Percentiles rank a stretch among this genome's conserved stretches.
Evolutionary conservation across 1,140 invertebrate genomes (phyloP).

Genomic region (Musca domestica): DNA sequence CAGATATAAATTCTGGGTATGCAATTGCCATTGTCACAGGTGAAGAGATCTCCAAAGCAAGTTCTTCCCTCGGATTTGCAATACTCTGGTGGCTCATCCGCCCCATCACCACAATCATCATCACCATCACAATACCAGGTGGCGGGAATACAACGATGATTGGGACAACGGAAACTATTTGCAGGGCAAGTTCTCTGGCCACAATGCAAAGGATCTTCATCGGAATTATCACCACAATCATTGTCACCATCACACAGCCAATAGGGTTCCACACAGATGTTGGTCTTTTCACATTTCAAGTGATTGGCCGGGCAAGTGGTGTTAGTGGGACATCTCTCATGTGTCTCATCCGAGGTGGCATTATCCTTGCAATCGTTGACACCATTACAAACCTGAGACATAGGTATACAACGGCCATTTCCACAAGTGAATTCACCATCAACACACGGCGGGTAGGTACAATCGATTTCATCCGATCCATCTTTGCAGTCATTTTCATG

Average conservation of each 20-base stretch:
- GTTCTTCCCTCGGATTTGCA: conserved; percentile 92
- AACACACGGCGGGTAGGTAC: conserved; percentile 84
- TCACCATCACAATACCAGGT: conserved; percentile 89
- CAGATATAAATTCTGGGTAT: conserved; percentile 96
- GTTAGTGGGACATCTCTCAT: conserved; percentile 80
- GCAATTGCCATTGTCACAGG: conserved; percentile 96
- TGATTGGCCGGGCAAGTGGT: conserved; percentile 84
- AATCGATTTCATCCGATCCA: conserved; percentile 88
- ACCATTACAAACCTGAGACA: conserved; percentile 86
- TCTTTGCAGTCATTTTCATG: conserved; percentile 95
- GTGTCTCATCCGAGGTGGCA: conserved; percentile 85
- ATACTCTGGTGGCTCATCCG: conserved; percentile 87
- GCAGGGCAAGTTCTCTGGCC: conserved; percentile 83
- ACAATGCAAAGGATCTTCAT: conserved; percentile 89
- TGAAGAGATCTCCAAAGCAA: conserved; percentile 92
- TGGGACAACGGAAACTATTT: conserved; percentile 86
- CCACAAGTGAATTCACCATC: conserved; percentile 91
- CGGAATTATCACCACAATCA: conserved; percentile 94
- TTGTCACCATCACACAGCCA: conserved; percentile 94
- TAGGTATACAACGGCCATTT: conserved; percentile 86
- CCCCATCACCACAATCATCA: conserved; percentile 82
- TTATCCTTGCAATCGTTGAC: conserved; percentile 94
- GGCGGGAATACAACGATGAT: conserved; percentile 83
- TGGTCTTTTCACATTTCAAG: conserved; percentile 88
- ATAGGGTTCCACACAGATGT: conserved; percentile 92